These are phyloP conservation scores for Drosophila mettleri DNA, from an alignment of 2,888 invertebrate genomes.

Conservation along the genomic window DNA sequence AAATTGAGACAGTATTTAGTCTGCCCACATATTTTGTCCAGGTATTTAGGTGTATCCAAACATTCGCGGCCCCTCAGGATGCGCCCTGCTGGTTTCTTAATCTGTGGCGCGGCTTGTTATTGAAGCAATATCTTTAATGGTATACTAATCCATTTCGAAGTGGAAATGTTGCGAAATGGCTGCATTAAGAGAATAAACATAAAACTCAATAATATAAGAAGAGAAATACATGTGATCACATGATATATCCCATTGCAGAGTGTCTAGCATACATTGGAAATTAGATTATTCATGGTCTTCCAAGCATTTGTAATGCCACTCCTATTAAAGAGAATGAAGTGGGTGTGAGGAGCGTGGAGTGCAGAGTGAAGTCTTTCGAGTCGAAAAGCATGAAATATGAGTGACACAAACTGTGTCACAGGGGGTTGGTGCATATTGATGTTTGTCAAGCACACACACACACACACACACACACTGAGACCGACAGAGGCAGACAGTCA, in stretches of 20 bases:
- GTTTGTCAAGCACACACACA: conserved; percentile 25
- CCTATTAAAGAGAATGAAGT: conserved; percentile 21
- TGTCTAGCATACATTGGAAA: neutral
- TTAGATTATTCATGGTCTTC: conserved; percentile 25
- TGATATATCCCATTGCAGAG: neutral
- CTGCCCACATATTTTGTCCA: conserved; percentile 51
- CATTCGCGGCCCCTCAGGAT: conserved; percentile 42
- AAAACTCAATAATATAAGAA: neutral
- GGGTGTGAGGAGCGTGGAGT: neutral
- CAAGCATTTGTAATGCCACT: conserved; percentile 35
- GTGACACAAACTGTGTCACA: conserved; percentile 37
- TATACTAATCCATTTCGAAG: conserved; percentile 26
- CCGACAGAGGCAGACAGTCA: neutral
- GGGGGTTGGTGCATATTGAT: conserved; percentile 39
- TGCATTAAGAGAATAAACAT: neutral
- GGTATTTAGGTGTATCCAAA: conserved; percentile 62
- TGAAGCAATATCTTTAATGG: conserved; percentile 56
- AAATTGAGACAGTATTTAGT: conserved; percentile 16
- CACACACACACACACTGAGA: neutral
- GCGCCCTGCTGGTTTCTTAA: conserved; percentile 14
- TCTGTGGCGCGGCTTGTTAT: conserved; percentile 18
- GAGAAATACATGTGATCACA: neutral
- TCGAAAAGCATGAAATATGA: conserved; percentile 47
- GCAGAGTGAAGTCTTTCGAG: conserved; percentile 24
- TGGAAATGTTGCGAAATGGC: conserved; percentile 11